These are phyloP conservation scores for Remorina albescens DNA, from an alignment of 2,797 vertebrate genomes.

Conservation along the genomic window DNA sequence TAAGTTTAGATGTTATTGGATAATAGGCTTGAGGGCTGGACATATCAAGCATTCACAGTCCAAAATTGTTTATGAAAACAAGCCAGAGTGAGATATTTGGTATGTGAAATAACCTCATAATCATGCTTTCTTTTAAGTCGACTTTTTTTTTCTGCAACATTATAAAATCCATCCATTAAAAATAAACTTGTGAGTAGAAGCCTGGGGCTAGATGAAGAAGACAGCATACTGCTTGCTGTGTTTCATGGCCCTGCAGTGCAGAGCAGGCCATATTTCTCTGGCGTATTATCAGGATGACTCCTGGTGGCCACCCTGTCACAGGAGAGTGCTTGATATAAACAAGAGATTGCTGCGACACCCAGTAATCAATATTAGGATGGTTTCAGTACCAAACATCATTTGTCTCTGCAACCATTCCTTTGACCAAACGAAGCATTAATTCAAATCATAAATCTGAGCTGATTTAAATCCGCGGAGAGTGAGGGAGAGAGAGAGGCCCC, in stretches of 20 bases:
- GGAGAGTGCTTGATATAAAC: constrained; percentile 99
- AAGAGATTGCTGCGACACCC: constrained; percentile 99
- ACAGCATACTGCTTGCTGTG: constrained; percentile 70
- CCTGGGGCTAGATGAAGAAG: constrained; percentile 57
- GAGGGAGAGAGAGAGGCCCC: constrained; percentile 75
- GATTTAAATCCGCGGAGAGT: constrained; percentile 97
- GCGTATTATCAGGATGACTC: constrained; percentile 95
- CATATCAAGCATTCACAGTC: constrained; percentile 70
- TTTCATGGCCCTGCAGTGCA: constrained; percentile 72
- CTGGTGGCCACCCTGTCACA: constrained; percentile 98
- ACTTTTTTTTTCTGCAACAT: constrained; percentile 42
- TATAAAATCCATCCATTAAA: constrained; percentile 61
- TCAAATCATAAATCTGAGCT: constrained; percentile 99
- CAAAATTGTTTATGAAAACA: constrained; percentile 45
- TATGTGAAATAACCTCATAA: constrained; percentile 45
- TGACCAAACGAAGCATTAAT: constrained; percentile 99
- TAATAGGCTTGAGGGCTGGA: constrained; percentile 61
- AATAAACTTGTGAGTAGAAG: constrained; percentile 54
- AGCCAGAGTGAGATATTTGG: constrained; percentile 23
- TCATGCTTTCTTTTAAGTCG: constrained; percentile 27
- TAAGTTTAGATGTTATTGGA: constrained; percentile 62
- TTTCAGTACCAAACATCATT: constrained; percentile 99
- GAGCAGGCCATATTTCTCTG: constrained; percentile 91
- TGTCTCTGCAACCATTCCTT: constrained; percentile 98
- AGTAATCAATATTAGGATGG: constrained; percentile 99